These are phyloP conservation scores for Catotricha subobsoleta DNA, from an alignment of 2,888 invertebrate species.

Conservation along the genomic window DNA sequence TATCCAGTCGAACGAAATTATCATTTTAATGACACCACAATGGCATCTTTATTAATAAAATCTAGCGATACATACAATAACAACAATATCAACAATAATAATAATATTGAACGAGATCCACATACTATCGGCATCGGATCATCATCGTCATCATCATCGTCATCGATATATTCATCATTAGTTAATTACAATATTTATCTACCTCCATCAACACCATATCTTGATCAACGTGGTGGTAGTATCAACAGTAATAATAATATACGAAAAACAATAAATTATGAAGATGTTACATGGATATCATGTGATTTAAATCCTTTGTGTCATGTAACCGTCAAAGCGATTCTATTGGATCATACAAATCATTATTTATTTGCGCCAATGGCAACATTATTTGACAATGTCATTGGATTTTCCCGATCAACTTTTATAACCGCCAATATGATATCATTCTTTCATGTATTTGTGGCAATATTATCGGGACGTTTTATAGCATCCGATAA, in stretches of 20 bases:
- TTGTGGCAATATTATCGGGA: constrained; percentile 54
- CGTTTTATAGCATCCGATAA: constrained; percentile 57
- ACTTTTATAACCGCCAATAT: constrained; percentile 60
- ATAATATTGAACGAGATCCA: neutral
- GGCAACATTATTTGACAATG: constrained; percentile 51
- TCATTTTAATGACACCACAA: constrained; percentile 19
- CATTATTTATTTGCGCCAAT: constrained; percentile 68
- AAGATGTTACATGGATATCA: constrained; percentile 40
- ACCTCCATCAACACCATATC: neutral
- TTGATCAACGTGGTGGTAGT: too few species aligned
- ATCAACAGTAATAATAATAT: too few species aligned
- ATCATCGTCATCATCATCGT: constrained; percentile 3
- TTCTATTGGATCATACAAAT: constrained; percentile 68
- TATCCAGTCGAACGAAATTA: constrained; percentile 40
- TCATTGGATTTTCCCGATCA: constrained; percentile 42
- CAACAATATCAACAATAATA: too few species aligned
- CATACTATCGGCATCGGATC: constrained; percentile 7
- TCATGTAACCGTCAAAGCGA: constrained; percentile 63
- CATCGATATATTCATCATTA: neutral
- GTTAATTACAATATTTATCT: constrained; percentile 1
- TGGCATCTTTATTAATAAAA: constrained; percentile 5
- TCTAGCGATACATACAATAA: neutral
- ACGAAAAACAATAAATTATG: constrained; percentile 25
- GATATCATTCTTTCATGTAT: constrained; percentile 64
- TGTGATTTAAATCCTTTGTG: constrained; percentile 59